These are phyloP conservation scores for Trissolcus japonicus DNA, from an alignment of 2,888 invertebrate genomes.

Conservation along the genomic window DNA sequence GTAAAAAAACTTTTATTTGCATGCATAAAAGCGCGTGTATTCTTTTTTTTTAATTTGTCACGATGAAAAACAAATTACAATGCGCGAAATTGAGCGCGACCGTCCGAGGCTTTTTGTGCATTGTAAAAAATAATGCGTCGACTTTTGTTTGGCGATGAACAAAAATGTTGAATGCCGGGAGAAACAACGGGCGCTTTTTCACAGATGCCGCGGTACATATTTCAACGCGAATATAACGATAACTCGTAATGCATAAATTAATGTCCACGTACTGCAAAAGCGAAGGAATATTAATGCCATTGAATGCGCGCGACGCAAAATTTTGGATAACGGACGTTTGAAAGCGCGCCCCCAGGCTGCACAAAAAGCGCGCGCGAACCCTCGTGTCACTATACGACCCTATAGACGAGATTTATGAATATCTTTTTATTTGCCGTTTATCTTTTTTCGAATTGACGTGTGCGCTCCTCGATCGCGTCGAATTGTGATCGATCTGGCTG, in stretches of 20 bases:
- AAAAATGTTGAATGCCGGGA: constrained; percentile 12
- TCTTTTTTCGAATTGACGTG: constrained; percentile 17
- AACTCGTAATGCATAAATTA: constrained; percentile 48
- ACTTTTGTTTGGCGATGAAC: constrained; percentile 7
- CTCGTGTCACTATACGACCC: constrained; percentile 19
- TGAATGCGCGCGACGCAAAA: constrained; percentile 37
- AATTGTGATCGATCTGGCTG: constrained; percentile 22
- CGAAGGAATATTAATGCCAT: constrained; percentile 44
- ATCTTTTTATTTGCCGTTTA: constrained; percentile 33
- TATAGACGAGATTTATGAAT: constrained; percentile 43
- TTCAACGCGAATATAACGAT: constrained; percentile 35
- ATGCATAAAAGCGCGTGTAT: too few relatives aligned
- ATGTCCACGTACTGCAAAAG: constrained; percentile 24
- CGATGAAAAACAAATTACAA: constrained; percentile 1
- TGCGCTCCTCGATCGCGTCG: constrained; percentile 23
- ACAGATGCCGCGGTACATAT: constrained; percentile 33
- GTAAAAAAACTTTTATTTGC: too few relatives aligned
- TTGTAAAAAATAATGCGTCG: constrained; percentile 3
- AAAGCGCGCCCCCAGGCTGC: constrained; percentile 24
- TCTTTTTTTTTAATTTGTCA: neutral
- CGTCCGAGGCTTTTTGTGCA: neutral
- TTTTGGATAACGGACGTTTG: constrained; percentile 30
- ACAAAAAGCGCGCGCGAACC: constrained; percentile 11
- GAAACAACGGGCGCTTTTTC: constrained; percentile 20
- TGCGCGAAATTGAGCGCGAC: neutral